Evolutionary conservation across 2,888 invertebrate species (phyloP).

Genomic region (Netelia inedita): DNA sequence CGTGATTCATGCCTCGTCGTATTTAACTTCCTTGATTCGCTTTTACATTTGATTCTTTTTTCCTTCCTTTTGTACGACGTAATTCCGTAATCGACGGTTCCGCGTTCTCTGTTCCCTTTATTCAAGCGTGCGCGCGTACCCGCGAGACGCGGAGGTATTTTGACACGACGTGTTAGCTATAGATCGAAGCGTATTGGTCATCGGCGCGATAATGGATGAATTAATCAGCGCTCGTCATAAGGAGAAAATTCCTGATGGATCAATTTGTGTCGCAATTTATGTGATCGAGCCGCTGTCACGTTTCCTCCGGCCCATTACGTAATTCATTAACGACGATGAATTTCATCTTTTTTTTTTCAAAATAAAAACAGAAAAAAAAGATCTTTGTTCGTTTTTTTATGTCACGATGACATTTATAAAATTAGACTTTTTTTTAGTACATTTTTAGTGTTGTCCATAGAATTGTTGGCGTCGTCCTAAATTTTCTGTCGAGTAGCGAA

Average conservation of each 20-base stretch:
- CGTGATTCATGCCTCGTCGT: neutral
- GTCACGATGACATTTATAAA: too few species aligned
- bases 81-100: slow-evolving; percentile 8
- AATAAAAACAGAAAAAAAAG: too few species aligned
- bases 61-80: neutral
- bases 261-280: slow-evolving; percentile 5
- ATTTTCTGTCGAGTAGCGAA: neutral
- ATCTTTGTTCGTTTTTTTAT: too few species aligned
- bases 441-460: too few species aligned
- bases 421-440: too few species aligned
- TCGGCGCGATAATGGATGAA: slow-evolving; percentile 31
- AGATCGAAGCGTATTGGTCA: neutral
- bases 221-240: slow-evolving; percentile 10
- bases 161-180: slow-evolving; percentile 1
- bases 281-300: too few species aligned
- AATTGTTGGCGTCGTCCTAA: neutral
- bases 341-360: too few species aligned
- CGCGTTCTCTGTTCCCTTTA: slow-evolving; percentile 32
- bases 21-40: neutral
- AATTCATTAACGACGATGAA: too few species aligned
- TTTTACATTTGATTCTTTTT: neutral
- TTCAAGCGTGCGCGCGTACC: neutral
- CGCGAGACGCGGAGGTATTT: neutral
- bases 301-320: too few species aligned
- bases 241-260: neutral